Evolutionary conservation across 2,113 vertebrate genomes (phyloP), one percentile per base, ranked within the genome.

Genomic region (Phycodurus eques): DNA sequence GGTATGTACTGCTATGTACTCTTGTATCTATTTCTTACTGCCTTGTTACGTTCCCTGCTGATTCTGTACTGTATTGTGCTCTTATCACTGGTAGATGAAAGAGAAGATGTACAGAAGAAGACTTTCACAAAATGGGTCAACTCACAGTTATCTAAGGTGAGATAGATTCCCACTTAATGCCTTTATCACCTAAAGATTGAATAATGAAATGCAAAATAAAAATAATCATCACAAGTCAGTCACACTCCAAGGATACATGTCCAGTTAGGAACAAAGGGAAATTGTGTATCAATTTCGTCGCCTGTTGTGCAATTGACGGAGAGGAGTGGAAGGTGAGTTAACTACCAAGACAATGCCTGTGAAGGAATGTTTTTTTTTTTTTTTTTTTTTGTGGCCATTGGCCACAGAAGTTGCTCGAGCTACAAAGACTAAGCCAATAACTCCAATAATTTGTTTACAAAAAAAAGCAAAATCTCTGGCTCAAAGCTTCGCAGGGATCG

Each of bases 51-150:
- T 69, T 60, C 27, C 57, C 57, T 14, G 13, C 64, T 72, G 35
- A 47, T 63, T 65, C 11, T 66, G 44, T 31, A 3, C n/a, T 27
- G 27, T 8, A 47, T 46, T 66, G 13, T 66, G 64, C 8, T 72
- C 63, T 20, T 77, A 89, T 71, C 69, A 88, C 44, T 0, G 76
- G 6, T 89, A 99, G 97, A 99, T 95, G 96, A 99, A 95, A 94
- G 97, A 89, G 96, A 99, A 94, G 97, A 96, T 92, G 94, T 99
- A 91, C 97, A 99, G 93, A 99, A 98, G 94, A 99, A 98, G 94
- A 98, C 96, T 91, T 99, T 98, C 95, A 96, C 96, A 90, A 99
- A 98, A 95, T 99, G 97, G 97, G 95, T 98, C 93, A 99, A 98
- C 91, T 94, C 95, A 78, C 96, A 98, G 88, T 93, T 99, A 90